These are phyloP conservation scores for Andrena fulva DNA, from an alignment of 2,888 invertebrate species.

Conservation along the genomic window DNA sequence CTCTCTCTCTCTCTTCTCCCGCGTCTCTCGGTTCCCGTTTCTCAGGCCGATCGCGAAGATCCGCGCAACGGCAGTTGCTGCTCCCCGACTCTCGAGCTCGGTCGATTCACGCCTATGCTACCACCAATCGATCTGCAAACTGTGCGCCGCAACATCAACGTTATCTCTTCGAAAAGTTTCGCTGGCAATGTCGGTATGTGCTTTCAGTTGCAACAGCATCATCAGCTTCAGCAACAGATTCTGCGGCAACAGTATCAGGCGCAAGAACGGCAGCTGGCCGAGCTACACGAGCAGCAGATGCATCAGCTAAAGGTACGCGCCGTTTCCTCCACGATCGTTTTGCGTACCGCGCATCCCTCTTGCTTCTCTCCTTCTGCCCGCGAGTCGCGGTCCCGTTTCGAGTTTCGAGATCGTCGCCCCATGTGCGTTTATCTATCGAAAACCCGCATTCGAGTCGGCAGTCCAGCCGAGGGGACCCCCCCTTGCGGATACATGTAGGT, in stretches of 20 bases:
- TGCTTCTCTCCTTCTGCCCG: not conserved
- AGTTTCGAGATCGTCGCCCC: no score
- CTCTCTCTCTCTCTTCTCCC: not conserved
- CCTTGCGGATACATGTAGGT: no score
- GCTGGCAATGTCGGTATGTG: slow-evolving; percentile 83
- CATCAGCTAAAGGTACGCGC: slow-evolving; percentile 93
- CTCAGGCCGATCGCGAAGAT: not conserved
- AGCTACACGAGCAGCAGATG: slow-evolving; percentile 96
- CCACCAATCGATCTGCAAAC: not conserved
- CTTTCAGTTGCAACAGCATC: slow-evolving; percentile 96
- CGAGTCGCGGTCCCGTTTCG: no score
- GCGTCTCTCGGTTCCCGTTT: not conserved
- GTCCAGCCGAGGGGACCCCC: no score
- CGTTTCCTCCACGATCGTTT: not conserved
- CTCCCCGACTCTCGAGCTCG: not conserved
- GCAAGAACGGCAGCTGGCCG: slow-evolving; percentile 95
- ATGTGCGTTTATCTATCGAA: no score
- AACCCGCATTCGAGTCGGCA: no score
- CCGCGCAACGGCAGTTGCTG: not conserved
- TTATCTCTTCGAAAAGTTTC: slow-evolving; percentile 68
- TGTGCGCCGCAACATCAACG: not conserved
- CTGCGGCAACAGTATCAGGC: slow-evolving; percentile 96
- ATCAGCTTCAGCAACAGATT: slow-evolving; percentile 96
- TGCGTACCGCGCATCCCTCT: not conserved
- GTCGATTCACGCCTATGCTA: not conserved